These are phyloP conservation scores for Fabriciana adippe DNA, from an alignment of 2,888 invertebrate genomes.

Conservation along the genomic window DNA sequence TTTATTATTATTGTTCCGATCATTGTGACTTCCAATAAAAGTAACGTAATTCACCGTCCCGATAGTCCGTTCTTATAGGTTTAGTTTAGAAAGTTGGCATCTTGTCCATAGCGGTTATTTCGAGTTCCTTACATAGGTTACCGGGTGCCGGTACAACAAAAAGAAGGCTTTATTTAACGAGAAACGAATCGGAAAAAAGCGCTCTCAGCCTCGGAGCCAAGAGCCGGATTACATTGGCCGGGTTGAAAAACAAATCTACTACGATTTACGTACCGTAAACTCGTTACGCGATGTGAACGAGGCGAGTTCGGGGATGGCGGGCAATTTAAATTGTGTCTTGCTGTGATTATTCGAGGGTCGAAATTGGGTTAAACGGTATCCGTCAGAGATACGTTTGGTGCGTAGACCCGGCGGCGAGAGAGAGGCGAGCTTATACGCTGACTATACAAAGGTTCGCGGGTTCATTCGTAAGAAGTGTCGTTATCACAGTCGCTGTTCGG, in stretches of 20 bases:
- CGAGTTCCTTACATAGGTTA: slow-evolving; percentile 71
- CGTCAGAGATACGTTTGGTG: slow-evolving; percentile 52
- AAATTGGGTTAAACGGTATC: slow-evolving; percentile 46
- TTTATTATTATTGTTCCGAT: slow-evolving; percentile 65
- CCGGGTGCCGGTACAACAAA: slow-evolving; percentile 65
- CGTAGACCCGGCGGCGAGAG: slow-evolving; percentile 60
- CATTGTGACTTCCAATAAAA: slow-evolving; percentile 67
- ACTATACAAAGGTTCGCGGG: slow-evolving; percentile 71
- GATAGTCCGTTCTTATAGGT: slow-evolving; percentile 70
- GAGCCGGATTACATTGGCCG: slow-evolving; percentile 73
- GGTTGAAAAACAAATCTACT: slow-evolving; percentile 76
- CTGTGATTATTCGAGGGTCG: slow-evolving; percentile 54
- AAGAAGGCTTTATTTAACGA: slow-evolving; percentile 74
- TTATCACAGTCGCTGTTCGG: slow-evolving; percentile 81
- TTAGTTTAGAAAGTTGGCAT: slow-evolving; percentile 81
- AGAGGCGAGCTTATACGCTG: slow-evolving; percentile 69
- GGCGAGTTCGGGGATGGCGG: slow-evolving; percentile 55
- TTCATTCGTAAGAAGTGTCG: slow-evolving; percentile 73
- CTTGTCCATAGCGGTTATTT: slow-evolving; percentile 77
- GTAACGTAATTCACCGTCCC: slow-evolving; percentile 71
- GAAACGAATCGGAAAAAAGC: slow-evolving; percentile 70
- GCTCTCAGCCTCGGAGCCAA: slow-evolving; percentile 66
- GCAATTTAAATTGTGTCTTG: slow-evolving; percentile 63
- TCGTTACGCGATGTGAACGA: slow-evolving; percentile 74
- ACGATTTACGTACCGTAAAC: slow-evolving; percentile 81